Evolutionary conservation across 2,888 invertebrate species (phyloP).

Genomic region (Zhuqinia jingwanae): DNA sequence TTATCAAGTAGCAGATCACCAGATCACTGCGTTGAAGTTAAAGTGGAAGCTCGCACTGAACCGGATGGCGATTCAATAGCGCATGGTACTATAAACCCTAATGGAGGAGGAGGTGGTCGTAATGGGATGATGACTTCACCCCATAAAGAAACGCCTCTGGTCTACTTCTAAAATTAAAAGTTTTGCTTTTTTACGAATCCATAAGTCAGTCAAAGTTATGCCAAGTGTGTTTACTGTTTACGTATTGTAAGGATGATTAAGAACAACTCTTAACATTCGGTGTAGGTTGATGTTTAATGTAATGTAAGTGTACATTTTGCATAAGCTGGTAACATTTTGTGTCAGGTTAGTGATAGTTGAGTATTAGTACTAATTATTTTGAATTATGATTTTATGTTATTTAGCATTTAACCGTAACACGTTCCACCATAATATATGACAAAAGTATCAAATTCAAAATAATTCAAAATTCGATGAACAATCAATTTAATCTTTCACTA

Average conservation of each 20-base stretch:
- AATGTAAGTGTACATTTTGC: background rate
- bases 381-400: too few relatives aligned
- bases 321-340: too few relatives aligned
- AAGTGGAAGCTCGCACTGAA: constrained; percentile 78
- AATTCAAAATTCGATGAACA: too few relatives aligned
- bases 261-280: too few relatives aligned
- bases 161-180: constrained; percentile 74
- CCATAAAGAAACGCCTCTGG: constrained; percentile 76
- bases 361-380: too few relatives aligned
- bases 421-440: too few relatives aligned
- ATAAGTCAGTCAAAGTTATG: background rate
- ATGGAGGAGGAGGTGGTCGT: constrained; percentile 61
- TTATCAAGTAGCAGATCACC: constrained; percentile 74
- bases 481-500: too few relatives aligned
- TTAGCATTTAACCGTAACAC: too few relatives aligned
- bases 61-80: constrained; percentile 27
- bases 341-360: too few relatives aligned
- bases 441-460: too few relatives aligned
- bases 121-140: constrained; percentile 66
- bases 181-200: background rate
- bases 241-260: too few relatives aligned
- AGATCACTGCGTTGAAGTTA: constrained; percentile 78
- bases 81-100: background rate
- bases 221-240: background rate
- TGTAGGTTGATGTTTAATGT: background rate